Percentiles rank a stretch among this genome's conserved stretches.
phyloP scores from a whole-genome alignment of 2,888 invertebrate genomes.

The Xylocampa areola region DNA sequence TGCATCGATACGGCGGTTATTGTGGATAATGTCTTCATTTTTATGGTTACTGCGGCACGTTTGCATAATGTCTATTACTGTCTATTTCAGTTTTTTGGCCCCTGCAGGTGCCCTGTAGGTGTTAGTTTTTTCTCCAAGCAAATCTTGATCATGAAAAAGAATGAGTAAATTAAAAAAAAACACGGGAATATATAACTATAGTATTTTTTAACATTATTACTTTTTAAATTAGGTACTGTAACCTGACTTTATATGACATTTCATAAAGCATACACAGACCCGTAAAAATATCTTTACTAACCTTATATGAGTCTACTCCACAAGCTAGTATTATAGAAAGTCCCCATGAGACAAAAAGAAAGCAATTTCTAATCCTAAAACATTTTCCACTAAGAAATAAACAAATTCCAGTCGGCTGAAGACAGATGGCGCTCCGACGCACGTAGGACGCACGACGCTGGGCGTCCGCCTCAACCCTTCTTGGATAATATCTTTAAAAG shows the following conservation, averaged over 20 bases:
- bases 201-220: too few relatives aligned
- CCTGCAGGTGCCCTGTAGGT: conserved; percentile 12
- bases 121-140: neutral
- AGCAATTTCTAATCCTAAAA: conserved; percentile 39
- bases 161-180: too few relatives aligned
- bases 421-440: conserved; percentile 85
- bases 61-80: conserved; percentile 79
- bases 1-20: conserved; percentile 73
- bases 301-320: too few relatives aligned
- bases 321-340: too few relatives aligned
- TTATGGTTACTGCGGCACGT: conserved; percentile 84
- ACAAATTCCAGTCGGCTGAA: conserved; percentile 82
- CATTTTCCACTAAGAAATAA: conserved; percentile 69
- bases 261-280: too few relatives aligned
- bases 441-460: conserved; percentile 81
- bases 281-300: too few relatives aligned
- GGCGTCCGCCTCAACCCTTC: conserved; percentile 82
- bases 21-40: conserved; percentile 77
- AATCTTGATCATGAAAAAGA: neutral
- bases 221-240: too few relatives aligned
- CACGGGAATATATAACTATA: too few relatives aligned
- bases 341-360: too few relatives aligned
- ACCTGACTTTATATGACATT: too few relatives aligned
- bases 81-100: conserved; percentile 50
- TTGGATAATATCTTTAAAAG: conserved; percentile 90